Evolutionary conservation across 2,797 vertebrate species (phyloP).

Genomic region (Neosilurus mollespiculum): DNA sequence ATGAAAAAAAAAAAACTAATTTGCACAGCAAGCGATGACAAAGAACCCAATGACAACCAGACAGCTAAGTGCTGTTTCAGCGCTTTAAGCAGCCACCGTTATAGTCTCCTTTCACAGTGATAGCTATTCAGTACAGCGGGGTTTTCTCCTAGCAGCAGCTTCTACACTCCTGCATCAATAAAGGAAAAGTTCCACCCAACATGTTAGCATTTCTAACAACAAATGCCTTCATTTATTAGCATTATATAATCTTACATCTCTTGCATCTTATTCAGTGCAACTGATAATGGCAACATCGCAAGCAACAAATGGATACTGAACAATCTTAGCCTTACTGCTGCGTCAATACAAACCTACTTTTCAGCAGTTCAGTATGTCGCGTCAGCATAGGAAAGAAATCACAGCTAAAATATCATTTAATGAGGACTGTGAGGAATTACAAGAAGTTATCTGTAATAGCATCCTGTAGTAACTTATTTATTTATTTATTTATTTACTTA

Average conservation of each 20-base stretch:
- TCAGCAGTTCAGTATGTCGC: background rate
- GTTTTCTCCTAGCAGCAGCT: background rate
- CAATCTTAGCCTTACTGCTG: background rate
- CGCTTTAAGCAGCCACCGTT: background rate
- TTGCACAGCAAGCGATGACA: background rate
- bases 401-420: background rate
- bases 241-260: background rate
- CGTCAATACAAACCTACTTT: background rate
- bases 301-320: no score
- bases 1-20: background rate
- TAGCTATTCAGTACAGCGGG: slow-evolving; percentile 3
- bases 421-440: background rate
- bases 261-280: background rate
- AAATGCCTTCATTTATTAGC: background rate
- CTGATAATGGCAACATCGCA: background rate
- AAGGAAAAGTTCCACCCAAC: background rate
- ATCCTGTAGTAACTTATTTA: background rate
- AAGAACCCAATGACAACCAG: slow-evolving; percentile 7
- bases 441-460: background rate
- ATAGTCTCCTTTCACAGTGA: background rate
- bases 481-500: background rate
- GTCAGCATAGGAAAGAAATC: background rate
- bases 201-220: background rate
- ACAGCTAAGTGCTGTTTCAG: slow-evolving; percentile 15
- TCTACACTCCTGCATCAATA: background rate